Conservation (phyloP, 2,113 vertebrate species). For the Puntigrus tetrazona region DNA sequence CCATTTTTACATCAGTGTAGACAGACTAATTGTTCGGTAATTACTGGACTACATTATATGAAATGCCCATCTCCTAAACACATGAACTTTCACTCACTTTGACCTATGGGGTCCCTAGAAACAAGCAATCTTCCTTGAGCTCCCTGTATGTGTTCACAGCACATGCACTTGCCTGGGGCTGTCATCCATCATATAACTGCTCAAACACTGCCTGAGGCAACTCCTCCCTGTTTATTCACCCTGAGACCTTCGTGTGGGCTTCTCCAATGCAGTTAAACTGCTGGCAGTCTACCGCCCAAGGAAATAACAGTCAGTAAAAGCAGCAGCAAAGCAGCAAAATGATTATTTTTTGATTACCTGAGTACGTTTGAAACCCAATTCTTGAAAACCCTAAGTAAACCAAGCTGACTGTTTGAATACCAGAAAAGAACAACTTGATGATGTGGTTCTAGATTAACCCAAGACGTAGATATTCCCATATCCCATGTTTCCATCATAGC, state of each 20-base stretch:
- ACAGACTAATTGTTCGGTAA: background rate
- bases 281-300: background rate
- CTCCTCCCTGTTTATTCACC: conserved; percentile 14
- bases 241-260: background rate
- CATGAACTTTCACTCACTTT: background rate
- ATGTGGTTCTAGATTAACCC: background rate
- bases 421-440: background rate
- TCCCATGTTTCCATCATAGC: background rate
- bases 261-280: conserved; percentile 17
- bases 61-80: background rate
- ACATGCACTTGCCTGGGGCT: background rate
- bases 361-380: background rate
- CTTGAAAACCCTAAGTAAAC: background rate
- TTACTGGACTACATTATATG: background rate
- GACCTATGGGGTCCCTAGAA: background rate
- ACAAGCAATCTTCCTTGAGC: background rate
- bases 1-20: background rate
- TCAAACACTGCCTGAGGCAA: conserved; percentile 7
- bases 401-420: background rate
- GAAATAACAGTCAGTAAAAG: background rate
- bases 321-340: no score
- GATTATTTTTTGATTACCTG: background rate
- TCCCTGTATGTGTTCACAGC: background rate
- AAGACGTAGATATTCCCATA: background rate
- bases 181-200: conserved; percentile 3